Percentiles rank a stretch among this genome's conserved stretches.
Conservation (phyloP, 2,113 vertebrate genomes). For the Odocoileus hemionus region DNA sequence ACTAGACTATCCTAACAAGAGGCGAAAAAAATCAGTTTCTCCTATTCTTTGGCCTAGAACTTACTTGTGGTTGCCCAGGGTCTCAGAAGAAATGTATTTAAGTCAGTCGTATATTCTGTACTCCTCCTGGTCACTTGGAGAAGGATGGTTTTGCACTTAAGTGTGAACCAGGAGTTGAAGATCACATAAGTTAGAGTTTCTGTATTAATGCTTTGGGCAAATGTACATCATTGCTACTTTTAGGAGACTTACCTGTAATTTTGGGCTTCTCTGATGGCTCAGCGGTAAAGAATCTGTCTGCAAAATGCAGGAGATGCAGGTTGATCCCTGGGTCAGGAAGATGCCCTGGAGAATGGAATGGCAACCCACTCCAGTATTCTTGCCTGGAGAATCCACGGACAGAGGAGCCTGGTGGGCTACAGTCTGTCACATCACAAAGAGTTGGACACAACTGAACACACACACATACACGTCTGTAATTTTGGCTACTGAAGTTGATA, state of each 20-base stretch:
- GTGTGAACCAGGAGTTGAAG: neutral
- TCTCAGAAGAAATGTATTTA: neutral
- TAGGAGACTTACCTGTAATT: neutral
- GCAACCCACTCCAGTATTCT: neutral
- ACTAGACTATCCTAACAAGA: neutral
- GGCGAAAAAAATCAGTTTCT: neutral
- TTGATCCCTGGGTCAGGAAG: neutral
- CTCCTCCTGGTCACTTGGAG: neutral
- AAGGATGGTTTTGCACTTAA: neutral
- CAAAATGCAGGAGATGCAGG: neutral
- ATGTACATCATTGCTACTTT: neutral
- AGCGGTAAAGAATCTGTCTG: neutral
- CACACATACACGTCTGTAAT: neutral
- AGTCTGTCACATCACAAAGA: neutral
- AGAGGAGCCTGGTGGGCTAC: neutral
- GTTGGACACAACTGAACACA: neutral
- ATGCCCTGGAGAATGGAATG: neutral
- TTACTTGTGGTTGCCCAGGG: neutral
- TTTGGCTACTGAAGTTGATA: neutral
- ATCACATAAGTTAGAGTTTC: neutral
- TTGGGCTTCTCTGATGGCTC: neutral
- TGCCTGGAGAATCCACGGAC: neutral
- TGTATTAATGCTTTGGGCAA: neutral
- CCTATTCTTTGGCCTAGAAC: neutral
- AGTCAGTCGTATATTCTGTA: neutral